Evolutionary conservation across 2,888 invertebrate genomes (phyloP), one percentile per base, ranked within the genome.

Genomic region (Scaptomyza cyrtandrae): DNA sequence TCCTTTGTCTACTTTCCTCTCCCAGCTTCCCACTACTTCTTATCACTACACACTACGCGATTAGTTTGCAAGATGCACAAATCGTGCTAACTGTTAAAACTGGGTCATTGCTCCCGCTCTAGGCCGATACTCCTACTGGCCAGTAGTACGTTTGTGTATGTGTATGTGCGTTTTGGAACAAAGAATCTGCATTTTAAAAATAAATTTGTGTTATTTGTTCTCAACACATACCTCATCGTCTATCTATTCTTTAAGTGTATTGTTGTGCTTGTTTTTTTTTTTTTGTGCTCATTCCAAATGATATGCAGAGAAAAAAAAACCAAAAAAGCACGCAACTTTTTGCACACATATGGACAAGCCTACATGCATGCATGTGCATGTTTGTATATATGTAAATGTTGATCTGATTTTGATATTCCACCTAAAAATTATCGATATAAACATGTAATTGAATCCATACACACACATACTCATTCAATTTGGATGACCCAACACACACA

Each of bases 141-240:
- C 55, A 54, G 52, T 43, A 19, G 39, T 62, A 13, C 3, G 35
- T 31, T 11, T 46, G 41, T n/a, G n/a, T 45, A 27, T 64, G 48
- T 10, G 7, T 35, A 4, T 46, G 44, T 52, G 24, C 3, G 27
- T 71, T 68, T 74, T 71, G 68, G 62, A 69, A 65, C 62, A 71
- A 55, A 61, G 74, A 69, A 78, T 73, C 52, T 79, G 49, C 19
- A 64, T 66, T 64, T 77, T 80, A 82, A 78, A 80, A 84, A 82
- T 85, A 85, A 82, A 76, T 65, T 53, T 54, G 16, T 45, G 29
- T 44, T 46, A 33, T 48, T 50, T 60, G 13, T 49, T 53, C 41
- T 55, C 60, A 61, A 49, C 48, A 52, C 59, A 70, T 57, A 24
- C 35, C 44, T 58, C 65, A 46, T 27, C 6, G 6, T 4, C 29